phyloP scores from a whole-genome alignment of 2,797 vertebrate species.

The Phataginus tricuspis region DNA sequence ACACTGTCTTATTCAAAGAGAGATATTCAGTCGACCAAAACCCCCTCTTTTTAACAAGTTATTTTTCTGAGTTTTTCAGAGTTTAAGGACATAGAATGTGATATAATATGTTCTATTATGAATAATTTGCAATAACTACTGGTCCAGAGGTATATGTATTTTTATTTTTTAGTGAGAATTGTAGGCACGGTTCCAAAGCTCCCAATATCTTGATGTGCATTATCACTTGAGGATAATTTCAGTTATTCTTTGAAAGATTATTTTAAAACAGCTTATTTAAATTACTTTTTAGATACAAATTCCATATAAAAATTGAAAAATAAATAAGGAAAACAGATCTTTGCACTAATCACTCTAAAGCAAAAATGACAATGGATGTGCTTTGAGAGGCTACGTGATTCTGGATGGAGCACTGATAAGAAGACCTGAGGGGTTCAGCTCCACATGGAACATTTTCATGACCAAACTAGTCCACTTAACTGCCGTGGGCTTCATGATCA shows the following conservation, averaged over 20 bases:
- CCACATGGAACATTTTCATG: not conserved
- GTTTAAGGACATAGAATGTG: not conserved
- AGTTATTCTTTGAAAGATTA: not conserved
- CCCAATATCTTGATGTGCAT: not conserved
- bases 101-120: not conserved
- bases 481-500: not conserved
- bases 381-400: not conserved
- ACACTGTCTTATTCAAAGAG: not conserved
- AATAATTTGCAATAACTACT: not conserved
- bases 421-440: not conserved
- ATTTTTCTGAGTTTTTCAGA: conserved; percentile 21
- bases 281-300: not conserved
- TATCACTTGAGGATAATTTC: not conserved
- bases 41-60: not conserved
- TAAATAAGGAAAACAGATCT: not conserved
- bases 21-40: not conserved
- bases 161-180: not conserved
- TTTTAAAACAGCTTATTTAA: conserved; percentile 6
- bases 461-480: not conserved
- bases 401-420: not conserved
- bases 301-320: not conserved
- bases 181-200: not conserved
- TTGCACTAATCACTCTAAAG: not conserved
- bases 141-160: not conserved
- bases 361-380: not conserved